A percentile compares a stretch with the other conserved stretches of the same genome.
phyloP scores from a whole-genome alignment of 2,113 vertebrate species.

The Strigops habroptila region DNA sequence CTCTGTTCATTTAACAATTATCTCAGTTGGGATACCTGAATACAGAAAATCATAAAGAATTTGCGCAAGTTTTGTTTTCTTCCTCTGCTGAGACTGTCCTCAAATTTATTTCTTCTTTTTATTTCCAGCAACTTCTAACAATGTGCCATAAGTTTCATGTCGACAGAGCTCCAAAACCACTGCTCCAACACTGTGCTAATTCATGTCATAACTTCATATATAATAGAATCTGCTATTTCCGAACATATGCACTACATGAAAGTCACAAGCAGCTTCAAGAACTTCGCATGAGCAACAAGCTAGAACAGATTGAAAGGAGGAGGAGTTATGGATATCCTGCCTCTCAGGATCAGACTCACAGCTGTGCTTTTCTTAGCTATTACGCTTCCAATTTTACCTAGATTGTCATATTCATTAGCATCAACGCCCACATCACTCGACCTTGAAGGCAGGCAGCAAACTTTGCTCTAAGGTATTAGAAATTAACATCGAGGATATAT shows the following conservation, averaged over 20 bases:
- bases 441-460: background rate
- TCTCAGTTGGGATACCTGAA: background rate
- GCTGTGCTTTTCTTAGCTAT: background rate
- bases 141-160: accelerated
- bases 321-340: background rate
- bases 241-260: background rate
- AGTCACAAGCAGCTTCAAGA: background rate
- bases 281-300: background rate
- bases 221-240: background rate
- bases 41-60: background rate
- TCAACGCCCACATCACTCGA: background rate
- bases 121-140: background rate
- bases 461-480: background rate
- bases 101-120: background rate
- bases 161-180: background rate
- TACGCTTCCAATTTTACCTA: background rate
- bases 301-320: background rate
- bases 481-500: background rate
- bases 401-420: background rate
- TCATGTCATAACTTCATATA: background rate
- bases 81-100: background rate
- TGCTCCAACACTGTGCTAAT: background rate
- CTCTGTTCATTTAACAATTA: background rate
- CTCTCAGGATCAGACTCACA: background rate
- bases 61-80: background rate